Evolutionary conservation across 2,888 invertebrate genomes (phyloP), one percentile per base, ranked within the genome.

Genomic region (Bembecia ichneumoniformis): DNA sequence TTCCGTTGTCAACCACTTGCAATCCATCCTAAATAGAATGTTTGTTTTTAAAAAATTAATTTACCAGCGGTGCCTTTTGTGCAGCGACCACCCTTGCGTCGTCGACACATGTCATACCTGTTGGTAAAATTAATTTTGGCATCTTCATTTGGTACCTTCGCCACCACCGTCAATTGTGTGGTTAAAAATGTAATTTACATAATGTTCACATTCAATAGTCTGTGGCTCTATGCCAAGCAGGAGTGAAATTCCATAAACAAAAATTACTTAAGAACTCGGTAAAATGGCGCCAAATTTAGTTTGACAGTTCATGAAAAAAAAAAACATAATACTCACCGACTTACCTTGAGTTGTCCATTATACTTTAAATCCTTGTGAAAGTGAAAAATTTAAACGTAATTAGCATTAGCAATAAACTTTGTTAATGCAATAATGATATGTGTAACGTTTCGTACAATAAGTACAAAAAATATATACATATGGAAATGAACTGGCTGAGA

Each of bases 31-130:
- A 65, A 57, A 59, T 55, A 58, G 63, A 59, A 63, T 40, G 34
- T 50, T 46, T 47, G 9, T 68, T 71, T 71, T 71, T 68, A 73
- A 76, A 77, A 49, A 34, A 72, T 68, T 64, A 75, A 88, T 92
- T 93, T 96, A 97, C 97, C 97, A 89, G 97, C 97, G 87, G 97
- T 97, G 93, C 97, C 97, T 92, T 96, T 96, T 79, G 96, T 96
- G 91, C 97, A 97, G 90, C 96, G 94, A 86, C 96, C 96, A 89
- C 96, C 96, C 91, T 96, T 96, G 89, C 96, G 92, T 83, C 96
- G 92, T 77, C 97, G 94, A 91, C 97, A 97, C 96, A 97, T 96
- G 93, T 97, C 97, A 90, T 96, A 96, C 94, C 96, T 96, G 93
- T 89, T 88, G 89, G 84, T 81, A 65, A 84, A 84, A 84, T 81